phyloP scores from a whole-genome alignment of 2,113 vertebrate species.

The Rhynchomys soricoides region DNA sequence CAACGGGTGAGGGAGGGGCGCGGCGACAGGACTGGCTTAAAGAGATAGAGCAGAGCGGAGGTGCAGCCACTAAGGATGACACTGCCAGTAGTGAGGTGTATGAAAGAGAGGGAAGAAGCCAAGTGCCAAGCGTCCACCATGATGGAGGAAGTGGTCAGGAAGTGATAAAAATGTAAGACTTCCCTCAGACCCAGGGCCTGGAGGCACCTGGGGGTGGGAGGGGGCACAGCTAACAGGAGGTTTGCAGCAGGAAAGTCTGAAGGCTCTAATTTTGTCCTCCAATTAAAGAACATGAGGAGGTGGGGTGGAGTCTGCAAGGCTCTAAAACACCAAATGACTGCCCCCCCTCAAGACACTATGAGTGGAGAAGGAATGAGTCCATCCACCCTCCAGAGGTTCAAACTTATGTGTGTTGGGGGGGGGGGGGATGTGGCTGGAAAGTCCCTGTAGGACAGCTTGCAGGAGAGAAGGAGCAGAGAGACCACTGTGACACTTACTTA shows the following conservation, averaged over 20 bases:
- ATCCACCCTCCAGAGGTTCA: neutral
- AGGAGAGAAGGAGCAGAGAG: neutral
- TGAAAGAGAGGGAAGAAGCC: neutral
- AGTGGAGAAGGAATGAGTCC: neutral
- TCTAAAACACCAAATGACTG: neutral
- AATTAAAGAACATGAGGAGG: accelerated
- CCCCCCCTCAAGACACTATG: neutral
- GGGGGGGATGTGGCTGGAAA: neutral
- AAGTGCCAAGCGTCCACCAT: accelerated
- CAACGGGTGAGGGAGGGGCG: neutral
- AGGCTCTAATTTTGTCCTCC: neutral
- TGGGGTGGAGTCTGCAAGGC: neutral
- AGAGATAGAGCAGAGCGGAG: conserved; percentile 32
- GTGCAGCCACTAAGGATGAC: neutral
- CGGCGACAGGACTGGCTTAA: conserved; percentile 27
- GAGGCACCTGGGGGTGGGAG: neutral
- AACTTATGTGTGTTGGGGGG: neutral
- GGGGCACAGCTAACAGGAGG: neutral
- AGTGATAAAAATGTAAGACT: neutral
- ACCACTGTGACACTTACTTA: neutral
- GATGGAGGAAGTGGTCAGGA: neutral
- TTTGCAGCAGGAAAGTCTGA: neutral
- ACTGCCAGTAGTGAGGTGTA: neutral
- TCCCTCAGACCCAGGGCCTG: neutral
- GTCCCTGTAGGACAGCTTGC: neutral